These are phyloP conservation scores for Eurytemora carolleeae DNA, from an alignment of 1,140 invertebrate genomes.

Conservation along the genomic window DNA sequence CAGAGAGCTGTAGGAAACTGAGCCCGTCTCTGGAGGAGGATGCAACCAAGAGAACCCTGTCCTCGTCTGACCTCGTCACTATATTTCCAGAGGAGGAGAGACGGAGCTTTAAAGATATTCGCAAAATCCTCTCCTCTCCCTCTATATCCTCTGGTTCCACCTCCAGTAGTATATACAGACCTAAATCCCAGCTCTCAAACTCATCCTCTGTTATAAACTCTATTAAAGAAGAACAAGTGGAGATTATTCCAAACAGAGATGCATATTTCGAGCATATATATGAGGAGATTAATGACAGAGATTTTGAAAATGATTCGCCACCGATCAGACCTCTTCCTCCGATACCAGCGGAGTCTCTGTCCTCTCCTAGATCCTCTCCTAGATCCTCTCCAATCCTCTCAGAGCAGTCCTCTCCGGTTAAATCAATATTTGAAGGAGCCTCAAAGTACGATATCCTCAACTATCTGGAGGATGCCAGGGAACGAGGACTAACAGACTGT, in stretches of 20 bases:
- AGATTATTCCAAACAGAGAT: too few relatives aligned
- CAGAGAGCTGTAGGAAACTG: background rate
- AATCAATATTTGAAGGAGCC: slow-evolving; percentile 50
- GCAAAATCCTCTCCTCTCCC: background rate
- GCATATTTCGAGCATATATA: too few relatives aligned
- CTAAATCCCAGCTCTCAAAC: background rate
- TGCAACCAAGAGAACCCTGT: background rate
- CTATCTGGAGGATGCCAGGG: slow-evolving; percentile 52
- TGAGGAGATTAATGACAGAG: too few relatives aligned
- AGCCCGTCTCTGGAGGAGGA: background rate
- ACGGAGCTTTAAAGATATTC: background rate
- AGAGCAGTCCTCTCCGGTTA: background rate
- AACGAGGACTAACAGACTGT: background rate
- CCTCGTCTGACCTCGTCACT: background rate
- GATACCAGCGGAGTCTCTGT: too few relatives aligned
- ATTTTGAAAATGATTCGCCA: too few relatives aligned
- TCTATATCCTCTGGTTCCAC: background rate
- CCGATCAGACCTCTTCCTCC: too few relatives aligned
- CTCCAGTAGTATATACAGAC: background rate
- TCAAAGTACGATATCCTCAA: slow-evolving; percentile 71
- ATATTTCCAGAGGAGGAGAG: background rate
- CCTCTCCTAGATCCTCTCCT: too few relatives aligned
- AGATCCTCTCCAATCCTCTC: too few relatives aligned
- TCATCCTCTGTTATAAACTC: background rate
- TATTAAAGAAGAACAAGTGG: background rate